Evolutionary conservation across 2,797 vertebrate species (phyloP), one percentile per base, ranked within the genome.

Genomic region (Sandelia bainsii): DNA sequence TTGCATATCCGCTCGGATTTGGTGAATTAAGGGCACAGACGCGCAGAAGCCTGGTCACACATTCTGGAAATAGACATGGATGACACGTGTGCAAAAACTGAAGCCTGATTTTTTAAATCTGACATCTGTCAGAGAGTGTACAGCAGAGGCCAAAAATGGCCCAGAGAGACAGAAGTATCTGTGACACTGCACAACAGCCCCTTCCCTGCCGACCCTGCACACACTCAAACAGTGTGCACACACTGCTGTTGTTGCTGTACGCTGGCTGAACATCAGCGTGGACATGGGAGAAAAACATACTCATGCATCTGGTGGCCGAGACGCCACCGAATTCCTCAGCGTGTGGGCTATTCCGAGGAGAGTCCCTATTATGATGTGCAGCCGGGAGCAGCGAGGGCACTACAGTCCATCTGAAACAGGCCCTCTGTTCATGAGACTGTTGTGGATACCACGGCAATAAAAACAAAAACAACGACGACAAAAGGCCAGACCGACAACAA

Each of bases 361-460:
- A 79, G 80, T 72, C 79, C 69, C 70, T 60, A 78, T 80, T 83
- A 80, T 75, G 90, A 87, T 76, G 81, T 67, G 68, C 78, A 42
- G 72, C 77, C 64, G 58, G 79, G 83, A 80, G 65, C 65, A 49
- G 73, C 17, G 40, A 86, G 89, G 82, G 58, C 85, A 86, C 81
- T 42, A 69, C 68, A 59, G 82, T 74, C 83, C 76, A 67, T 81
- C 77, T 80, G 72, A 90, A 83, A 91, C 87, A 81, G 86, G 82
- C 79, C 77, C 83, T 89, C 87, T 81, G 86, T 93, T 92, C 91
- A 90, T 82, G 80, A 82, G 84, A 86, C 87, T 42, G 83, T 83
- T 91, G 92, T 92, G 91, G 91, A 92, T 92, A 92, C 91, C 82
- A 60, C 25, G 17, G 87, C 83, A 91, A 88, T 91, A 92, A 89